Evolutionary conservation across 2,888 invertebrate genomes (phyloP), one percentile per base, ranked within the genome.

Genomic region (Meloe dianella): DNA sequence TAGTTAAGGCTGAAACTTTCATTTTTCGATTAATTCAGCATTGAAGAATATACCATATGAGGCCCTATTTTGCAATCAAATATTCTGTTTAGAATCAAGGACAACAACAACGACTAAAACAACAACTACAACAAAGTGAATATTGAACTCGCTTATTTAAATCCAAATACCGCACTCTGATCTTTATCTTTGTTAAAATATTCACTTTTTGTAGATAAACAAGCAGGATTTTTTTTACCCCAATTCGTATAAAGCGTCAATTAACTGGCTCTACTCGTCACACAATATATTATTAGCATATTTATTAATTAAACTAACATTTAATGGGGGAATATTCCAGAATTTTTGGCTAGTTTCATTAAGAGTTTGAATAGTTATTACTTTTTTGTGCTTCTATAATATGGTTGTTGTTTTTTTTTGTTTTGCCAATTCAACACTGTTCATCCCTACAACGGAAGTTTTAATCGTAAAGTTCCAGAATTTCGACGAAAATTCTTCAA

Each of bases 11-110:
- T 54, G 24, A 47, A 24, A 24, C 54, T 54, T 54, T 54, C 54
- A 24, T 54, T 54, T 54, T 24, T 22, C 8, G 22, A 54, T 54
- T 54, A 8, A 54, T 54, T 12, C 12, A 54, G 24, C 24, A 54
- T 54, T 24, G 24, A 24, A 54, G 24, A 12, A 22, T 54, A 0
- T 24, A 54, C 54, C 24, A 54, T 24, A 54, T 14, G 54, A 24
- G 54, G 54, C 24, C 54, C 54, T 54, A 54, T 54, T 54, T 54
- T 54, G 54, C 54, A 54, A 54, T 35, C n/a, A 3, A 20, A 17
- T 54, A 54, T 54, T 54, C 24, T 20, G 14, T 54, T 10, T 22
- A 24, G 54, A 54, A 24, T 54, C 54, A 54, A 54, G 54, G 54
- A 54, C 22, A 54, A 54, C 54, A 54, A 24, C 54, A 51, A 22